Percentiles rank a stretch among this genome's conserved stretches.
Conservation (phyloP, 1,140 invertebrate genomes). For the Pseudomyrmex sp. region DNA sequence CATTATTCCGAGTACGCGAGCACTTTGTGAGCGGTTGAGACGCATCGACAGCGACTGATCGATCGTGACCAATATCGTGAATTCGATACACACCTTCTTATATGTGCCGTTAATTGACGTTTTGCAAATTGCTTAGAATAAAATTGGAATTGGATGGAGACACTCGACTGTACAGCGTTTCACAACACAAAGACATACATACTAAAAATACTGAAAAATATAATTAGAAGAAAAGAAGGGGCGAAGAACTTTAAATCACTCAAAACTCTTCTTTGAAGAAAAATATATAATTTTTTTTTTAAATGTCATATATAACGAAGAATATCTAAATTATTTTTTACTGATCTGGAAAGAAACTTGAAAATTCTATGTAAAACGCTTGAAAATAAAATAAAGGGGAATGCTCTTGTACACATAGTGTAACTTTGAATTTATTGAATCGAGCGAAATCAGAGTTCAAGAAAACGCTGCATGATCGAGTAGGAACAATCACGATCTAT, state of each 20-base stretch:
- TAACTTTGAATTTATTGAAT: slow-evolving; percentile 28
- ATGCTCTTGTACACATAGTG: neutral
- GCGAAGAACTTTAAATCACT: too few species aligned
- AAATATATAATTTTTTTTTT: too few species aligned
- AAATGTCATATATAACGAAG: too few species aligned
- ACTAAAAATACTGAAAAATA: neutral
- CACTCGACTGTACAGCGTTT: neutral
- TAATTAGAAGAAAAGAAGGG: too few species aligned
- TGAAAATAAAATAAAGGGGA: neutral
- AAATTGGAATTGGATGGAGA: neutral
- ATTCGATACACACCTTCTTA: neutral
- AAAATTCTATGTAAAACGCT: neutral
- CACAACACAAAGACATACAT: neutral
- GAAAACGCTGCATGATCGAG: slow-evolving; percentile 16
- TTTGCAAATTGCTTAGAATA: slow-evolving; percentile 35
- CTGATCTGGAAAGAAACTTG: neutral
- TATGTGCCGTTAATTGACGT: slow-evolving; percentile 18
- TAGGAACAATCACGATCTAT: slow-evolving; percentile 20
- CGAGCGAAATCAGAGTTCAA: neutral
- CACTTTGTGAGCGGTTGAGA: slow-evolving; percentile 52
- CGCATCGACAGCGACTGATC: slow-evolving; percentile 39
- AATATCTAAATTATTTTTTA: neutral
- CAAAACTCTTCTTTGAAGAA: too few species aligned
- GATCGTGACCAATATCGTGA: slow-evolving; percentile 23
- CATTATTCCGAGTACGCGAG: slow-evolving; percentile 51